phyloP scores from a whole-genome alignment of 2,113 vertebrate species.

The Balaenoptera acutorostrata region DNA sequence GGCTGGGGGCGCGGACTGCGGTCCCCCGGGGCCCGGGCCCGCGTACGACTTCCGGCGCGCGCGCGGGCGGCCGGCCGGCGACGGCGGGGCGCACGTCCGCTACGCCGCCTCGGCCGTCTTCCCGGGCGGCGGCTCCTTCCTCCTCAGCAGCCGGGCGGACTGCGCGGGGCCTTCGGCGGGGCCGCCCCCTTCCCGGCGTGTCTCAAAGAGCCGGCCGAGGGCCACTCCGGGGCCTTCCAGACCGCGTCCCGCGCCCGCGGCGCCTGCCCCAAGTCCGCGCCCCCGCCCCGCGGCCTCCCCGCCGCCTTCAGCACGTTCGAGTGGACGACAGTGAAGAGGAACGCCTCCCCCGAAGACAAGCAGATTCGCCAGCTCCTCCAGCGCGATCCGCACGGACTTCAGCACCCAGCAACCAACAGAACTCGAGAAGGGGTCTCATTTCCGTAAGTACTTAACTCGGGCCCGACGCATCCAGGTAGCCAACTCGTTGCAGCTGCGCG shows the following conservation, averaged over 20 bases:
- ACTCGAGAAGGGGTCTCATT: conserved; percentile 85
- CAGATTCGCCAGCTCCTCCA: conserved; percentile 75
- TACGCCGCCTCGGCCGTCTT: conserved; percentile 71
- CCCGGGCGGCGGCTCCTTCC: conserved; percentile 59
- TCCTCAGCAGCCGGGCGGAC: conserved; percentile 68
- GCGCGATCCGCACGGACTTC: conserved; percentile 81
- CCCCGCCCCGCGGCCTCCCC: conserved; percentile 51
- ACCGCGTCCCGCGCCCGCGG: conserved; percentile 69
- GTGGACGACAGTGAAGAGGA: conserved; percentile 86
- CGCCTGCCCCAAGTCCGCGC: conserved; percentile 59
- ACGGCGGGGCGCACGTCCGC: conserved; percentile 68
- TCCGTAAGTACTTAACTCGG: conserved; percentile 83
- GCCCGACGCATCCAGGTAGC: conserved; percentile 81
- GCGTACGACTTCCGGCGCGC: conserved; percentile 59
- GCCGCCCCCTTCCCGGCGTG: conserved; percentile 53
- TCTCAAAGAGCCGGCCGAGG: conserved; percentile 70
- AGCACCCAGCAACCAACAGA: conserved; percentile 85
- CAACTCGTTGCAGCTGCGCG: conserved; percentile 81
- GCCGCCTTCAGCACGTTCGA: conserved; percentile 76
- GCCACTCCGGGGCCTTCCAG: conserved; percentile 63
- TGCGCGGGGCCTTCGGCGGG: conserved; percentile 51
- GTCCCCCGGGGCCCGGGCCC: conserved; percentile 53
- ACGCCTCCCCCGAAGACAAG: conserved; percentile 72
- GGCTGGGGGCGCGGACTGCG: conserved; percentile 32
- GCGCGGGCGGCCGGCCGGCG: conserved; percentile 56